Conservation (phyloP, 2,888 invertebrate genomes). For the Hirtodrosophila duncani region DNA sequence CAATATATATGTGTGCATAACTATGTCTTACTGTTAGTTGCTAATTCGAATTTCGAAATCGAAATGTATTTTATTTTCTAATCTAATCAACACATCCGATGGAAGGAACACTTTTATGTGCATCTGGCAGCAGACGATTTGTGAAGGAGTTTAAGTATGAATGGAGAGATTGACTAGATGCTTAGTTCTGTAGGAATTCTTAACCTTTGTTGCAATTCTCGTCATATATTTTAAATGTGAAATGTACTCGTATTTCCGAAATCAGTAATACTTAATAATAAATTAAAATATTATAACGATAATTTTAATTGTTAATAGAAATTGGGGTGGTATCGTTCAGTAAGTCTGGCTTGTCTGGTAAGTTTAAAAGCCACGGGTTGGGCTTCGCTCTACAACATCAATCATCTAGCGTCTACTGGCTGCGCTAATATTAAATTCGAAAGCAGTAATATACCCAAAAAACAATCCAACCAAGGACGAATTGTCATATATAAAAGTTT, state of each 20-base stretch:
- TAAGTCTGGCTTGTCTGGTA: too few species aligned
- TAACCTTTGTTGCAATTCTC: constrained; percentile 69
- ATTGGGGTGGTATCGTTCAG: too few species aligned
- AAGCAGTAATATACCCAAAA: too few species aligned
- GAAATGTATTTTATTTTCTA: constrained; percentile 14
- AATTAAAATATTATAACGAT: constrained; percentile 57
- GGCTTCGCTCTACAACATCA: too few species aligned
- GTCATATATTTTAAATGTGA: constrained; percentile 65
- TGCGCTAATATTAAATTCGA: too few species aligned
- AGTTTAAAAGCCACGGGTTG: too few species aligned
- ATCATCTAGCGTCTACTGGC: too few species aligned
- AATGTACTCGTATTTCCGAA: constrained; percentile 51
- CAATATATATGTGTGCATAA: too few species aligned
- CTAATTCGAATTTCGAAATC: constrained; percentile 1
- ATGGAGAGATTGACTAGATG: not conserved
- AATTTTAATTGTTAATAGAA: too few species aligned
- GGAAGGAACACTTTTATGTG: constrained; percentile 2
- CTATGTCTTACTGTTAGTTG: constrained; percentile 17
- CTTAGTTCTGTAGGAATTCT: constrained; percentile 32
- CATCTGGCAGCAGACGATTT: constrained; percentile 1
- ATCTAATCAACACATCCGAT: constrained; percentile 28
- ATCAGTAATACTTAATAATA: constrained; percentile 41
- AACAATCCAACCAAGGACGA: too few species aligned
- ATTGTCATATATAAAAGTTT: too few species aligned
- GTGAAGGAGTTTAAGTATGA: too few species aligned